Evolutionary conservation across 2,888 invertebrate genomes (phyloP), one percentile per base, ranked within the genome.

Genomic region (Drosophila histrio): DNA sequence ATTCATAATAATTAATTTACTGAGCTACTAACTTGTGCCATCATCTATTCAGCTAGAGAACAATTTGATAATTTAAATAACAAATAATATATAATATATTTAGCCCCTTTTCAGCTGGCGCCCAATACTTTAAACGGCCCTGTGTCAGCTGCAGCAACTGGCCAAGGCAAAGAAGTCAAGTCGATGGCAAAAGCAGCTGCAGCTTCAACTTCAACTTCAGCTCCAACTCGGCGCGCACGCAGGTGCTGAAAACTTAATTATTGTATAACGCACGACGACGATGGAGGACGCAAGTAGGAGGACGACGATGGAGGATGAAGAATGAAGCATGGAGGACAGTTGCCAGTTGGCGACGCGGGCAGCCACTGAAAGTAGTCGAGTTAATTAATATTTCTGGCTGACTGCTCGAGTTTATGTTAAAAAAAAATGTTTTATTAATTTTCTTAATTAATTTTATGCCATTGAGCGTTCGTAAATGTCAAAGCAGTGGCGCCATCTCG

Each of bases 241-340:
- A 84, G 84, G 88, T 84, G 84, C 88, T 84, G 84, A 84, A 87
- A 88, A 87, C 87, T 87, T 84, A 84, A 88, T 84, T 84, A 84
- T 82, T 82, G 82, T 82, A 88, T 82, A 82, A 87, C 88, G 86
- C 88, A 87, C 61, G 69, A 61, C 26, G 77, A 28, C 28, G 36
- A 39, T 59, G 61, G 41, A 34, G 56, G 36, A 34, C 26, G 47
- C 41, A 38, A 50, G 53, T 41, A 38, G 53, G 53, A 38, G 54
- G 36, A 56, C 15, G 61, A 38, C 52, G 36, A 56, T 13, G 61
- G 24, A 39, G 41, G 36, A 46, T 32, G 47, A 19, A 52, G 53
- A 22, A 58, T 26, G 30, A 13, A 38, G 19, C 47, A 36, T 39
- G 34, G 34, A 22, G 49, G 36, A 50, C 54, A 44, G 43, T 44